Evolutionary conservation across 2,888 invertebrate genomes (phyloP).

Genomic region (Torymus aiolomorphi): DNA sequence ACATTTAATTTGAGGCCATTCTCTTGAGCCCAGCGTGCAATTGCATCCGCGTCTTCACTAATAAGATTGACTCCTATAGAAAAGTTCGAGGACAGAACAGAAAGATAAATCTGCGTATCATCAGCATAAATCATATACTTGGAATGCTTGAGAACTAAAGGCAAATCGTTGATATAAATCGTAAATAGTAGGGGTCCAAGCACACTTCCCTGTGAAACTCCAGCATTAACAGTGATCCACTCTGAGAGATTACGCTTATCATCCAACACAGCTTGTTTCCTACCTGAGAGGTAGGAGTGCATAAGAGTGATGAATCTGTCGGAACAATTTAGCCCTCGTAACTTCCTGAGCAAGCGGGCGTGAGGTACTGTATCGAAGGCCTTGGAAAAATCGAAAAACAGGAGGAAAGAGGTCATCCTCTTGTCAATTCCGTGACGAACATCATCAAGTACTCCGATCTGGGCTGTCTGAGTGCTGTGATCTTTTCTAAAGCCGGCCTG

Average conservation of each 20-base stretch:
- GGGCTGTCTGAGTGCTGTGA: not conserved
- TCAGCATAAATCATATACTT: too few relatives aligned
- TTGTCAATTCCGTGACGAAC: not conserved
- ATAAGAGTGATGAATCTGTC: not conserved
- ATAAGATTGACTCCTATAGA: too few relatives aligned
- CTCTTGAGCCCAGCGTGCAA: too few relatives aligned
- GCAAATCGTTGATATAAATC: too few relatives aligned
- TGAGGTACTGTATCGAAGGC: too few relatives aligned
- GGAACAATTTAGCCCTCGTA: not conserved
- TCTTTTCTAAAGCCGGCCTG: not conserved
- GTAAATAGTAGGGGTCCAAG: constrained; percentile 2
- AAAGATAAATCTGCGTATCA: too few relatives aligned
- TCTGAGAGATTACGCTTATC: not conserved
- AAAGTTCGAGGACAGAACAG: too few relatives aligned
- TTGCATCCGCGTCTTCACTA: too few relatives aligned
- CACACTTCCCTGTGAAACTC: not conserved
- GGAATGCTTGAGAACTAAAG: too few relatives aligned
- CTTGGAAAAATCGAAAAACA: not conserved
- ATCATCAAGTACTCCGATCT: not conserved
- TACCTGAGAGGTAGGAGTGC: not conserved
- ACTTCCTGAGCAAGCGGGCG: not conserved
- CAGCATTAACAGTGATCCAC: not conserved
- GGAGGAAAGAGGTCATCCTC: not conserved
- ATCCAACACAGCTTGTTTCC: not conserved
- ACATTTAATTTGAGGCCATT: too few relatives aligned